A percentile compares a stretch with the other conserved stretches of the same genome.
Conservation (phyloP, 1,140 invertebrate genomes). For the Cotesia vestalis region DNA sequence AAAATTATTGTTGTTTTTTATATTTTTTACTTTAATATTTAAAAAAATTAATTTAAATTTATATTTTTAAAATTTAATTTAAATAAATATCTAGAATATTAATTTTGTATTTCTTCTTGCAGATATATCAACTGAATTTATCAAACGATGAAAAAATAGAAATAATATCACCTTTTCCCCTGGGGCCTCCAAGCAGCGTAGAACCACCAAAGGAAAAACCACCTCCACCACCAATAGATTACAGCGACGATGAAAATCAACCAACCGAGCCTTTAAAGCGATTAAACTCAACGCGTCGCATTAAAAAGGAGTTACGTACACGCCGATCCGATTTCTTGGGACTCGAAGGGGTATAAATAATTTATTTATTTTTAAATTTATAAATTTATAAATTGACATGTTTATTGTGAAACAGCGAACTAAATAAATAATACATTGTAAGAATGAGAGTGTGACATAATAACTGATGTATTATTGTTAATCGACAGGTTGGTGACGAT, state of each 20-base stretch:
- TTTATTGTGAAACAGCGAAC: not conserved
- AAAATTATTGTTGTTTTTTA: no score
- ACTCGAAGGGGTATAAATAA: constrained; percentile 72
- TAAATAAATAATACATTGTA: no score
- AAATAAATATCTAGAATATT: not conserved
- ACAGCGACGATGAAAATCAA: constrained; percentile 65
- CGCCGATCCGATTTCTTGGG: constrained; percentile 88
- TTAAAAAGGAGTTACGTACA: constrained; percentile 85
- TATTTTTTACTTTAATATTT: no score
- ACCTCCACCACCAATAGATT: constrained; percentile 80
- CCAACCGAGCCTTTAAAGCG: constrained; percentile 71
- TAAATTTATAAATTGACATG: not conserved
- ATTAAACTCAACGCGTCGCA: constrained; percentile 83
- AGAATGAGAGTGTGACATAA: no score
- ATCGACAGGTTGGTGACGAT: constrained; percentile 66
- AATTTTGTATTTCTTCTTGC: constrained; percentile 11
- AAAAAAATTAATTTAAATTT: no score
- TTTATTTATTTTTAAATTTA: not conserved
- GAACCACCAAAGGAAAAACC: constrained; percentile 88
- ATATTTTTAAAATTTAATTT: no score
- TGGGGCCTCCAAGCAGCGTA: constrained; percentile 70
- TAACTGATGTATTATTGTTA: no score
- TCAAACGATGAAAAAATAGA: constrained; percentile 61
- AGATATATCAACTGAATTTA: constrained; percentile 60
- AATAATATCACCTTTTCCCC: constrained; percentile 54